Percentiles rank a stretch among this genome's conserved stretches.
These are phyloP conservation scores for Crocuta crocuta DNA, from an alignment of 2,113 vertebrate species.

Conservation along the genomic window DNA sequence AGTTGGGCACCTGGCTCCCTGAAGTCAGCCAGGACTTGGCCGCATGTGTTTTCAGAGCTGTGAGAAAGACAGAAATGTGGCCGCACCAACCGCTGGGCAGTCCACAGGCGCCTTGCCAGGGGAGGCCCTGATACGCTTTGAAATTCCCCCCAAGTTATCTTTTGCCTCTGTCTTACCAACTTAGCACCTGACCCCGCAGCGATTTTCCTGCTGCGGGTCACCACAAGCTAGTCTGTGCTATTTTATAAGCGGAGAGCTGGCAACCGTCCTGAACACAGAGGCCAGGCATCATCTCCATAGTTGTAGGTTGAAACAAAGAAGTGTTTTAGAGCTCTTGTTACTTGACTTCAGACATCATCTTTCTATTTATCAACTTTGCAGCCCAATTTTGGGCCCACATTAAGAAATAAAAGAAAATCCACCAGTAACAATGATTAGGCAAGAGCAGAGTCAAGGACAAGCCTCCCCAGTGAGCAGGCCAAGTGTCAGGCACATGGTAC, in stretches of 20 bases:
- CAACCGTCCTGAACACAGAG: neutral
- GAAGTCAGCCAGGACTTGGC: conserved; percentile 24
- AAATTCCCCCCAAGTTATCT: conserved; percentile 21
- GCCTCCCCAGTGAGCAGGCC: neutral
- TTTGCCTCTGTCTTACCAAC: conserved; percentile 36
- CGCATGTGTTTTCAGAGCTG: conserved; percentile 59
- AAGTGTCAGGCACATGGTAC: neutral
- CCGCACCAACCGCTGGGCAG: neutral
- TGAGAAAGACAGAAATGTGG: neutral
- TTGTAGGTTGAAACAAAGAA: conserved; percentile 32
- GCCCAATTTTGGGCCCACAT: neutral
- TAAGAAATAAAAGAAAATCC: neutral
- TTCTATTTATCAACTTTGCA: neutral
- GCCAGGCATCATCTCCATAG: neutral
- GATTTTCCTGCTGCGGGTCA: neutral
- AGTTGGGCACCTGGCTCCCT: neutral
- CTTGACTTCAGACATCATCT: neutral
- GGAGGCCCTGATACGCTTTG: neutral
- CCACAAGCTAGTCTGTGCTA: neutral
- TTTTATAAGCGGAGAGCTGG: neutral
- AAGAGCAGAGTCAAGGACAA: neutral
- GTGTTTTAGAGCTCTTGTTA: neutral
- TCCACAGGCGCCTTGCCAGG: neutral
- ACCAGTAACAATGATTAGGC: neutral
- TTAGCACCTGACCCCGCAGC: neutral